Conservation (phyloP, 2,888 invertebrate genomes). For the Ferrisia virgata region DNA sequence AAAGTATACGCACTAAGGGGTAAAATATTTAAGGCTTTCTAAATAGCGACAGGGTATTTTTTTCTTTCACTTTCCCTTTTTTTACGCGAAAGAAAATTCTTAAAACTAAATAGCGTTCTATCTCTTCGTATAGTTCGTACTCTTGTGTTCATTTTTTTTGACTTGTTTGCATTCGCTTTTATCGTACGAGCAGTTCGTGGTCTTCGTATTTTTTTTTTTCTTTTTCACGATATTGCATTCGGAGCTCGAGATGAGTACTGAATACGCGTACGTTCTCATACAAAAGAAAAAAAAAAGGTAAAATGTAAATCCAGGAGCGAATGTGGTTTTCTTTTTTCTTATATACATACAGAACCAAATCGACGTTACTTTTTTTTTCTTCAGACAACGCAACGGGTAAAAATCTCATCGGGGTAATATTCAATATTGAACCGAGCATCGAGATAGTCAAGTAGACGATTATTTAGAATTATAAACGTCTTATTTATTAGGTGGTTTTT, state of each 20-base stretch:
- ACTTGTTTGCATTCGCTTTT: not conserved
- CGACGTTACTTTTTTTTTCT: not conserved
- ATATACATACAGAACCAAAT: not conserved
- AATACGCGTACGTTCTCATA: not conserved
- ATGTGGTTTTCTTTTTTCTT: not conserved
- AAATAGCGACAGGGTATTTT: not conserved
- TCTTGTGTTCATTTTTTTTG: not conserved
- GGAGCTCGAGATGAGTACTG: not conserved
- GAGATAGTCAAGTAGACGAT: not conserved
- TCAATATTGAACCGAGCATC: slow-evolving; percentile 3
- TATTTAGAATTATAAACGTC: not conserved
- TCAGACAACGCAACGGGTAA: not conserved
- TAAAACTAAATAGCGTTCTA: not conserved
- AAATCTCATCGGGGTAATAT: slow-evolving; percentile 9
- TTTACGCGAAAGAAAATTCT: not conserved
- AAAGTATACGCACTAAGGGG: not conserved
- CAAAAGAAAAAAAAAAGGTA: not conserved
- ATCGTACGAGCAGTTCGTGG: not conserved
- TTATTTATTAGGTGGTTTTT: not conserved
- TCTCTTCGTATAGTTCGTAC: not conserved
- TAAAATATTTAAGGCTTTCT: slow-evolving; percentile 17
- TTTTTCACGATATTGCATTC: not conserved
- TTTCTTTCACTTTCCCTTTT: not conserved
- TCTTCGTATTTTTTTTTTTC: not conserved
- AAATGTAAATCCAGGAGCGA: not conserved